phyloP scores from a whole-genome alignment of 2,888 invertebrate genomes.

The Hirtodrosophila histrioides region DNA sequence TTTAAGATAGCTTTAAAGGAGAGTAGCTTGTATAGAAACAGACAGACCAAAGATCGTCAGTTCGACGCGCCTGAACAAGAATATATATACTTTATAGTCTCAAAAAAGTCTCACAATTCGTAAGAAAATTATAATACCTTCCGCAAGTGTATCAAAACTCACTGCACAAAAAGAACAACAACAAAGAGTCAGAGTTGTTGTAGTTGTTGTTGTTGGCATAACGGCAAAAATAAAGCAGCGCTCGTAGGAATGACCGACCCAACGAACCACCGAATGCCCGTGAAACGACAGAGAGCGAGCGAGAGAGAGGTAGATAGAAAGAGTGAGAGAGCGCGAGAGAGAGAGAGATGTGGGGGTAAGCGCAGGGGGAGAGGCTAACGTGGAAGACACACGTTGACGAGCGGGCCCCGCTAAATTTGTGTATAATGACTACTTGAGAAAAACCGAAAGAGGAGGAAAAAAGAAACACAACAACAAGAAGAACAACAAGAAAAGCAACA shows the following conservation, averaged over 20 bases:
- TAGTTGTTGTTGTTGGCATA: constrained; percentile 39
- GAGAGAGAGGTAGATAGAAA: background rate
- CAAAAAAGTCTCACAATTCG: too few relatives aligned
- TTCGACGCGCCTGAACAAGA: too few relatives aligned
- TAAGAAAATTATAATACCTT: too few relatives aligned
- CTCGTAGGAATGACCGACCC: constrained; percentile 63
- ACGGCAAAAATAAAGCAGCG: constrained; percentile 67
- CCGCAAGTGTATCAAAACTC: too few relatives aligned
- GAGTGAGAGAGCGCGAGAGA: background rate
- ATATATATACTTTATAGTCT: too few relatives aligned
- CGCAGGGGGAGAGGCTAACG: constrained; percentile 30
- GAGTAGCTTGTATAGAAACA: too few relatives aligned
- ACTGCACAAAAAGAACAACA: too few relatives aligned
- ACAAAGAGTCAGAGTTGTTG: constrained; percentile 27
- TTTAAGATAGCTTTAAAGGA: too few relatives aligned
- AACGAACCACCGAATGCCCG: constrained; percentile 40
- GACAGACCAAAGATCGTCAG: too few relatives aligned
- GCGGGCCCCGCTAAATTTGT: constrained; percentile 64
- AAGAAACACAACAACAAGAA: constrained; percentile 21
- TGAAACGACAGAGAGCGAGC: constrained; percentile 19
- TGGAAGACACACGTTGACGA: constrained; percentile 70
- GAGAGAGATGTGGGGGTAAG: background rate
- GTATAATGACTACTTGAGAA: constrained; percentile 80
- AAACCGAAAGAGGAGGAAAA: constrained; percentile 46
- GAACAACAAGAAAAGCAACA: constrained; percentile 30